Percentiles rank a stretch among this genome's conserved stretches.
Conservation (phyloP, 2,113 vertebrate genomes). For the Tragulus kanchil region DNA sequence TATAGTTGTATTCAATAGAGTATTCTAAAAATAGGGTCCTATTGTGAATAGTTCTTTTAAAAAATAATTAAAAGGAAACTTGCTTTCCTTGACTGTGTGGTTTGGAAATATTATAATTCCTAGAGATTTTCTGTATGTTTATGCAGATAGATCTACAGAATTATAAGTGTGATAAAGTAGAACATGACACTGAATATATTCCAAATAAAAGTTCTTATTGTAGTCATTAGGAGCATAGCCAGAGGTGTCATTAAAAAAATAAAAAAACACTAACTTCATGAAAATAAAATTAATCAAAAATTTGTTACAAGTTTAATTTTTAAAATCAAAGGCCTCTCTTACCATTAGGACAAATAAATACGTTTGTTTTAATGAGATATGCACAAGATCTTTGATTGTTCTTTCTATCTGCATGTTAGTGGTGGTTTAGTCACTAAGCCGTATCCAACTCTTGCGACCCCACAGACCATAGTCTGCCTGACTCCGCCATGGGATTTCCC, state of each 20-base stretch:
- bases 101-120: conserved; percentile 73
- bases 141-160: conserved; percentile 77
- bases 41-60: conserved; percentile 36
- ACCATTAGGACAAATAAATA: neutral
- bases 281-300: neutral
- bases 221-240: conserved; percentile 19
- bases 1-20: conserved; percentile 68
- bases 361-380: neutral
- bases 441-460: neutral
- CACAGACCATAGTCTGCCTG: neutral
- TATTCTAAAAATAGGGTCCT: conserved; percentile 67
- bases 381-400: neutral
- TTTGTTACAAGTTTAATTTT: neutral
- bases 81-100: conserved; percentile 56
- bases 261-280: neutral
- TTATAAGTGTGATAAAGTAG: conserved; percentile 81
- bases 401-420: neutral
- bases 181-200: neutral
- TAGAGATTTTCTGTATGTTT: conserved; percentile 79
- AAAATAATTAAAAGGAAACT: conserved; percentile 53
- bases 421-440: neutral
- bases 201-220: neutral
- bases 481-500: neutral
- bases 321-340: neutral
- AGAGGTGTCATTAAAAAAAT: neutral